Evolutionary conservation across 2,888 invertebrate genomes (phyloP), one percentile per base, ranked within the genome.

Genomic region (Rapana venosa): DNA sequence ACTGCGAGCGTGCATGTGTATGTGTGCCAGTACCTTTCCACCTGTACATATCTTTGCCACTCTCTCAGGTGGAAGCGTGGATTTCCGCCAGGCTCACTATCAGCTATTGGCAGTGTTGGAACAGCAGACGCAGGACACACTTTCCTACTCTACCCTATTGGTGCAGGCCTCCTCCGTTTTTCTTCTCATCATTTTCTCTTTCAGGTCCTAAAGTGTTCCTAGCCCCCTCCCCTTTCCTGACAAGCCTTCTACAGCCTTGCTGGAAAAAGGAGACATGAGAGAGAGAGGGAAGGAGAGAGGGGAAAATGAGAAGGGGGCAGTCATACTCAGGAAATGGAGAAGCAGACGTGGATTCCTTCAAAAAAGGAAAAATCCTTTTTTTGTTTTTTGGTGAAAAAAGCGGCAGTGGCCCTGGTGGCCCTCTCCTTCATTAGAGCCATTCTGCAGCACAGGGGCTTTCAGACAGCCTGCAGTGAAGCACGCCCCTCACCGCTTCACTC

Each of bases 111-210:
- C 36, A 30, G 30, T 22, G 81, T 47, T 83, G 26, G 36, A 83
- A 66, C n/a, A n/a, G 36, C 74, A 26, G 87, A n/a, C 74, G 22
- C 81, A 15, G 47, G 70, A 89, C 89, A 89, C 89, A 85, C 56
- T 89, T 89, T 85, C 85, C 83, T 89, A 89, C 89, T 87, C 74
- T 87, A 15, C 87, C 30, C 87, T 87, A 87, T 87, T 35, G 87
- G 35, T 26, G 61, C 8, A 22, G 77, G 13, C 66, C 36, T 61
- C 22, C 70, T 20, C 47, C 74, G n/a, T 26, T 87, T 87, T 87
- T 87, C 70, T 74, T 74, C 66, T 35, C 61, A 89, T 89, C 89
- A 35, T 58, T 74, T 74, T 89, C 89, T 87, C 90, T 77, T 90
- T 61, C 47, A 77, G 61, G 20, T 30, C 32, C 22, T 87, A 35